Evolutionary conservation across 2,797 vertebrate genomes (phyloP).

Genomic region (Brachymystax lenok): DNA sequence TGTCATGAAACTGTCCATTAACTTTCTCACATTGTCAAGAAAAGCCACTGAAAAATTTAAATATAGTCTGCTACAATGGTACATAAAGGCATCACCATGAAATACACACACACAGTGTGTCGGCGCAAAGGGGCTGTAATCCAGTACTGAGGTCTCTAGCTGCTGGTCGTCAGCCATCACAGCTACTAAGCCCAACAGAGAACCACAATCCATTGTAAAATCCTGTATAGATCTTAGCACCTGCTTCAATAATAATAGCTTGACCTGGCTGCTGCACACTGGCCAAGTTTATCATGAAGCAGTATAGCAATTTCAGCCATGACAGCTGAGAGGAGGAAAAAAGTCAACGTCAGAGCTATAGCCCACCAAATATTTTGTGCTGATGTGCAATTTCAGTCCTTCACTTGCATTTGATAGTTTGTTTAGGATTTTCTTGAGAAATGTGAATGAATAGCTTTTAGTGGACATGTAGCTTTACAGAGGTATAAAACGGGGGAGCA

Average conservation of each 20-base stretch:
- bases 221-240: slow-evolving; percentile 16
- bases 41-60: background rate
- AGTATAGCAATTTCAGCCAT: slow-evolving; percentile 42
- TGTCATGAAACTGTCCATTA: background rate
- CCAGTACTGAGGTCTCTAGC: slow-evolving; percentile 11
- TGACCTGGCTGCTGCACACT: slow-evolving; percentile 31
- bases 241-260: slow-evolving; percentile 39
- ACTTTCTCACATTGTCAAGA: background rate
- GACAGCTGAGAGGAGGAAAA: slow-evolving; percentile 40
- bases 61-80: background rate
- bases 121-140: background rate
- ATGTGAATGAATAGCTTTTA: slow-evolving; percentile 36
- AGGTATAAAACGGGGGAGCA: slow-evolving; percentile 22
- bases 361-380: slow-evolving; percentile 46
- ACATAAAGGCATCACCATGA: background rate
- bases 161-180: slow-evolving; percentile 11
- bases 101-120: background rate
- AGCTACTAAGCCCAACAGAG: slow-evolving; percentile 10
- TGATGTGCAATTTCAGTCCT: slow-evolving; percentile 44
- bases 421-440: slow-evolving; percentile 47
- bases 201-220: slow-evolving; percentile 29
- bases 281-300: slow-evolving; percentile 31
- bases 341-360: slow-evolving; percentile 44
- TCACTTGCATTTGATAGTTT: slow-evolving; percentile 45
- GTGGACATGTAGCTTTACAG: slow-evolving; percentile 36